phyloP scores from a whole-genome alignment of 2,888 invertebrate species.

The Macrophya annulata region DNA sequence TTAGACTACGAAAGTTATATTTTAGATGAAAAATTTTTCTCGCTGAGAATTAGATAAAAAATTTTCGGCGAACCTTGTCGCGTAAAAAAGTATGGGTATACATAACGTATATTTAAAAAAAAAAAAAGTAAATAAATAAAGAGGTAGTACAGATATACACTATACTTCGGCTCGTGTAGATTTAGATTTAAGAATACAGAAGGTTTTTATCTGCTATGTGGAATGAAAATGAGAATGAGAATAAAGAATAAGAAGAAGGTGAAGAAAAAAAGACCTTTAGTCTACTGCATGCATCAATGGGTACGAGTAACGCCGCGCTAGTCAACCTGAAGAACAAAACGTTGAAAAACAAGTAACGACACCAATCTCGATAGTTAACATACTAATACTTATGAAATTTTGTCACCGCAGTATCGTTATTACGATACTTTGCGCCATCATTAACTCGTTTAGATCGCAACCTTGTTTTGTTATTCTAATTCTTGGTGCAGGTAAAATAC shows the following conservation, averaged over 20 bases:
- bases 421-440: neutral
- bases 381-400: neutral
- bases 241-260: neutral
- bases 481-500: neutral
- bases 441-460: neutral
- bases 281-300: conserved; percentile 56
- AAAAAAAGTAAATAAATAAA: neutral
- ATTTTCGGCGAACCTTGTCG: neutral
- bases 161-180: neutral
- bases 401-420: neutral
- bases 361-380: neutral
- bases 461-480: neutral
- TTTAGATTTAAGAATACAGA: neutral
- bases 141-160: neutral
- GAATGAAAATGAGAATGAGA: neutral
- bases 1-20: neutral
- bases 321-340: neutral
- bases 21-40: neutral
- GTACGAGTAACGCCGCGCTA: conserved; percentile 43
- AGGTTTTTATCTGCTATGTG: neutral
- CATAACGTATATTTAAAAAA: neutral
- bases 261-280: conserved; percentile 20
- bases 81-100: neutral
- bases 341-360: conserved; percentile 8
- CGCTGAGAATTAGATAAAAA: neutral